phyloP scores from a whole-genome alignment of 2,888 invertebrate species.

The Trachelus tabidus region DNA sequence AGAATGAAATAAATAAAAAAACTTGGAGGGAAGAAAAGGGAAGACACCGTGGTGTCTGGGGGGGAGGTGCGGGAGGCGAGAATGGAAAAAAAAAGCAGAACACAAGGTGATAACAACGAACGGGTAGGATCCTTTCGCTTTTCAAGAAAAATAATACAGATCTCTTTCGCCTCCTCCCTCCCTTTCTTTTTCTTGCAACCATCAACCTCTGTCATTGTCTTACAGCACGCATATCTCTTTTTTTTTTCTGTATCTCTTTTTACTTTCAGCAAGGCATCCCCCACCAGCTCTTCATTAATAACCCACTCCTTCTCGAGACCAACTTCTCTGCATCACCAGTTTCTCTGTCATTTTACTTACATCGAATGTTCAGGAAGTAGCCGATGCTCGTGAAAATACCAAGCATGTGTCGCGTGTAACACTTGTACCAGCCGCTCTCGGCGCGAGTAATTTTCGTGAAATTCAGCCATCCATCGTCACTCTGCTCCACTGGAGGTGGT shows the following conservation, averaged over 20 bases:
- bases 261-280: neutral
- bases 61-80: constrained; percentile 4
- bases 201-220: neutral
- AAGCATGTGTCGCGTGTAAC: constrained; percentile 85
- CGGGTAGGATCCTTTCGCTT: neutral
- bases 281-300: neutral
- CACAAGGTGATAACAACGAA: constrained; percentile 13
- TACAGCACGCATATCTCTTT: neutral
- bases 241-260: neutral
- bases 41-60: neutral
- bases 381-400: constrained; percentile 90
- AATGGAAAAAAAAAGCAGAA: constrained; percentile 24
- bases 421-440: constrained; percentile 94
- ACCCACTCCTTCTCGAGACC: neutral
- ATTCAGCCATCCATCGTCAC: constrained; percentile 84
- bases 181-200: neutral
- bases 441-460: constrained; percentile 82
- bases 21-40: neutral
- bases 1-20: neutral
- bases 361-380: constrained; percentile 88
- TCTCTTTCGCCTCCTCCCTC: neutral
- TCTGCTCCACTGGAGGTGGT: constrained; percentile 72
- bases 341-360: constrained; percentile 71
- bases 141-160: neutral
- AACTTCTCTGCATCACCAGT: neutral